phyloP scores from a whole-genome alignment of 2,797 vertebrate species.

The Paguma larvata region DNA sequence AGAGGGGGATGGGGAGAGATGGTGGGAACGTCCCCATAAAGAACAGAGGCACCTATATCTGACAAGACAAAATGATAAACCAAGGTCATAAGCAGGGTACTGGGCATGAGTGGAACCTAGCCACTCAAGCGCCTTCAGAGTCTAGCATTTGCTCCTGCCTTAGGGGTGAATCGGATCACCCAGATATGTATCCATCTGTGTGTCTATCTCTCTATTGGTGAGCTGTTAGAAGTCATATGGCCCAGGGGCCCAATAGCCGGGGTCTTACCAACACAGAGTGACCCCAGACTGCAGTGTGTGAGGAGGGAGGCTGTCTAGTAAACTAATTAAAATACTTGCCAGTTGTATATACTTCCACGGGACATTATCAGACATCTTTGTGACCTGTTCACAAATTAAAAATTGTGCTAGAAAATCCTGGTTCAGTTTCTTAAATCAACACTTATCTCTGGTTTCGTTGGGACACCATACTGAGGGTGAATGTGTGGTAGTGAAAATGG shows the following conservation, averaged over 20 bases:
- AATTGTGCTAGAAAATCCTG: neutral
- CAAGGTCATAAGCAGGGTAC: neutral
- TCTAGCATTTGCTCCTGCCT: neutral
- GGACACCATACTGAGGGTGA: neutral
- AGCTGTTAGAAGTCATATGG: neutral
- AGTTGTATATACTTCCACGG: neutral
- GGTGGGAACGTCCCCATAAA: no score
- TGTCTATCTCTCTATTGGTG: neutral
- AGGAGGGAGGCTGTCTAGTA: neutral
- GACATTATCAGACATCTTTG: neutral
- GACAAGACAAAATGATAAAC: neutral
- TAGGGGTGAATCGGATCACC: neutral
- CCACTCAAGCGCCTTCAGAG: neutral
- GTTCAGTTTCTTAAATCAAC: neutral
- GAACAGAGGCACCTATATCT: neutral
- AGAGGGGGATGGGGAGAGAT: neutral
- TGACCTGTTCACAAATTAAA: neutral
- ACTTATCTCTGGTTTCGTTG: neutral
- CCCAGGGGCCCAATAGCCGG: neutral
- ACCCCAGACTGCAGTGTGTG: neutral
- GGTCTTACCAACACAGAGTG: neutral
- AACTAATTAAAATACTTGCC: neutral
- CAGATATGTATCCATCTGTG: neutral
- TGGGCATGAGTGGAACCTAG: neutral
- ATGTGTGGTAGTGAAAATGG: neutral